phyloP scores from a whole-genome alignment of 2,888 invertebrate species.

The Acleris cristana region DNA sequence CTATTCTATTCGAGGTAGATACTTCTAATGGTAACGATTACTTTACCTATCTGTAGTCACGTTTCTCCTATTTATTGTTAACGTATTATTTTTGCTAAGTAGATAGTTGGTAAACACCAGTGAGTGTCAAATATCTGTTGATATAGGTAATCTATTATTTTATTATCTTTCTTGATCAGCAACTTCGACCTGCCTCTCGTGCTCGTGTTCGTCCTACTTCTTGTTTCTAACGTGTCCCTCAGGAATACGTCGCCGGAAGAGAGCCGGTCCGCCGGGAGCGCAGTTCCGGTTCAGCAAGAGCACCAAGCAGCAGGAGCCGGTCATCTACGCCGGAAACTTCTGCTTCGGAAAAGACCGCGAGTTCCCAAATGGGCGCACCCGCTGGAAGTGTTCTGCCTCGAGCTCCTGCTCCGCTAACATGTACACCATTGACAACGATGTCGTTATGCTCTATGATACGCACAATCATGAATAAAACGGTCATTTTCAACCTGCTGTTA shows the following conservation, averaged over 20 bases:
- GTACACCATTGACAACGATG: conserved; percentile 60
- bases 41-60: too few species aligned
- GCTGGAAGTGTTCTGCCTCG: conserved; percentile 58
- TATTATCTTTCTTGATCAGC: too few species aligned
- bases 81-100: too few species aligned
- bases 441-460: conserved; percentile 61
- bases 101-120: too few species aligned
- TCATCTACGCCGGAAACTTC: conserved; percentile 59
- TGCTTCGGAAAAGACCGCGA: conserved; percentile 59
- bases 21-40: too few species aligned
- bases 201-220: not conserved
- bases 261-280: conserved; percentile 14
- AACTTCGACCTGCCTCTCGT: too few species aligned
- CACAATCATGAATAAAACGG: conserved; percentile 53
- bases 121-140: too few species aligned
- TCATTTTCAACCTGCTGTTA: too few species aligned
- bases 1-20: too few species aligned
- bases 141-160: too few species aligned
- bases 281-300: conserved; percentile 58
- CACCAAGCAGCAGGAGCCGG: conserved; percentile 50
- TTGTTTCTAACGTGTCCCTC: not conserved
- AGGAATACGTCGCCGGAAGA: not conserved
- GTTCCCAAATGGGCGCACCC: conserved; percentile 57
- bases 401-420: conserved; percentile 61
- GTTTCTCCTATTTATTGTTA: too few species aligned